phyloP scores from a whole-genome alignment of 2,888 invertebrate species.

The Heliconius charithonia region DNA sequence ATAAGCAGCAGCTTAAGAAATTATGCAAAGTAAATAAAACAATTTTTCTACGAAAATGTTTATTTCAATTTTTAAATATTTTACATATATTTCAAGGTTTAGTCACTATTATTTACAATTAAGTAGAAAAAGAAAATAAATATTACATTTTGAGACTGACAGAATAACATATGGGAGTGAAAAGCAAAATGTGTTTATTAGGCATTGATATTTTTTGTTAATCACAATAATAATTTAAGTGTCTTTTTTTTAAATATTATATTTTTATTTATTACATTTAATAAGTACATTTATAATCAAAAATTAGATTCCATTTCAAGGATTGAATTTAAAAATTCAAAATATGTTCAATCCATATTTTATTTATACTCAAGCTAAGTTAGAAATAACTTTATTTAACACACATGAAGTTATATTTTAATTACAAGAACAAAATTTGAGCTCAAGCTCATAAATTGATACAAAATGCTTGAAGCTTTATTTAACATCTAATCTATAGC shows the following conservation, averaged over 20 bases:
- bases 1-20: conserved; percentile 12
- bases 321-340: conserved; percentile 16
- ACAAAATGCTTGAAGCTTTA: conserved; percentile 38
- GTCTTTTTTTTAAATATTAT: background rate
- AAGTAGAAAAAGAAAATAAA: conserved; percentile 65
- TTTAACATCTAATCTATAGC: conserved; percentile 20
- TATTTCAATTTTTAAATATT: conserved; percentile 80
- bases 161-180: background rate
- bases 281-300: conserved; percentile 11
- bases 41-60: conserved; percentile 77
- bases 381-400: conserved; percentile 1
- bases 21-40: conserved; percentile 57
- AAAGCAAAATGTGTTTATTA: conserved; percentile 16
- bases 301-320: conserved; percentile 12
- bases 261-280: conserved; percentile 7
- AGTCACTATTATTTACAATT: conserved; percentile 68
- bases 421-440: conserved; percentile 33
- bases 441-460: conserved; percentile 39
- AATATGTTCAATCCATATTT: conserved; percentile 16
- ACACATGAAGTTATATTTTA: conserved; percentile 19
- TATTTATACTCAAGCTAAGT: background rate
- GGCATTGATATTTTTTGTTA: conserved; percentile 19
- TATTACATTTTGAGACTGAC: conserved; percentile 36
- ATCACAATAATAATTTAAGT: conserved; percentile 3
- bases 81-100: conserved; percentile 68